Base-by-base conservation (phyloP, 2,113 vertebrate genomes). In the Cinclus mexicanus region DNA sequence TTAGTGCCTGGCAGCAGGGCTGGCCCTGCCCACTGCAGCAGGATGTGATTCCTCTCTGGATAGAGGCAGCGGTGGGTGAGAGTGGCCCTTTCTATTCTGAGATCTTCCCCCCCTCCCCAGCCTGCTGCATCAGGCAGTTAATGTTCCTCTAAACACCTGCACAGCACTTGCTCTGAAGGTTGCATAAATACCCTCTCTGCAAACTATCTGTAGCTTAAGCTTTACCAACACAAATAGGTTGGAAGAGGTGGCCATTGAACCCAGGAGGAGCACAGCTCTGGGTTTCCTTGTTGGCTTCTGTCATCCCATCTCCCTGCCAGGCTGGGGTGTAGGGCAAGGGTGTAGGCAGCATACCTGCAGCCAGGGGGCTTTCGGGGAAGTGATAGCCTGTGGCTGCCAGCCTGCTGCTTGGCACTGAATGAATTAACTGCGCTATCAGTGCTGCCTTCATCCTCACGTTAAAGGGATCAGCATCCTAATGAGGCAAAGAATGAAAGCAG, bases 11-110 rank as follows among this genome's bases (percentile, higher is more conserved):
- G 15, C 71, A 76, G 92, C n/a, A 3, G 44, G 26, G 61, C 75
- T 82, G 75, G 93, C 90, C 90, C 94, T 94, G 85, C 90, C 90
- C 67, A 84, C 91, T 94, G 91, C 52, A 23, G 83, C 93, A 92
- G 41, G 70, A 83, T 77, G 80, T 70, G 16, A 19, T 24, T 74
- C 44, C 53, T 63, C 49, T 47, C 60, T 29, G 57, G 23, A 67
- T 57, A 64, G 44, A 68, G 42, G n/a, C 70, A 68, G 83, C 2
- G 0, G 50, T 29, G 50, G 52, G 50, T 70, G 76, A 53, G 57
- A 68, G 39, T 46, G 64, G 64, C 42, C 37, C 59, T 67, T 80
- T 47, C 71, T 91, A 42, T 20, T 67, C 42, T 44, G 17, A 44
- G 9, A 3, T 14, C 57, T 44, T 19, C 14, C 1, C 9, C 9